These are phyloP conservation scores for Rhagoletis pomonella DNA, from an alignment of 1,140 invertebrate genomes.

Conservation along the genomic window DNA sequence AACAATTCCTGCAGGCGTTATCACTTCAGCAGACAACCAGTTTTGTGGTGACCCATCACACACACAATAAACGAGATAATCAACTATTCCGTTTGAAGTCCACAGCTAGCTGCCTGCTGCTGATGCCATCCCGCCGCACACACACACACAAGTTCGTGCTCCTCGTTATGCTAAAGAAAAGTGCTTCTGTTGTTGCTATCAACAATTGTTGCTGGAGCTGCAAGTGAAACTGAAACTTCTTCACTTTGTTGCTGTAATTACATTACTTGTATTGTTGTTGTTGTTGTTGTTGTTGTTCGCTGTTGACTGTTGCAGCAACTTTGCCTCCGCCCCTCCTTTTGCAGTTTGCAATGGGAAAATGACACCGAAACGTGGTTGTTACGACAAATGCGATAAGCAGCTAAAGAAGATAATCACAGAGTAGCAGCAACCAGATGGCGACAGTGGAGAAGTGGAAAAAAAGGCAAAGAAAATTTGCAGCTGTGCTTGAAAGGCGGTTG, in stretches of 20 bases:
- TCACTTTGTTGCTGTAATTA: conserved; percentile 32
- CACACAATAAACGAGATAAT: conserved; percentile 43
- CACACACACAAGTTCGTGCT: neutral
- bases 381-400: conserved; percentile 36
- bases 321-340: no score
- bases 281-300: neutral
- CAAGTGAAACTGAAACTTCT: conserved; percentile 46
- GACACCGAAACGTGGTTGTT: conserved; percentile 20
- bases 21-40: neutral
- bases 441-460: neutral
- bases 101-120: neutral
- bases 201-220: conserved; percentile 23
- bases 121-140: neutral
- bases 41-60: conserved; percentile 17
- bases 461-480: conserved; percentile 17
- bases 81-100: conserved; percentile 39
- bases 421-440: neutral
- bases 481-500: neutral
- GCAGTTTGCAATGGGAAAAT: neutral
- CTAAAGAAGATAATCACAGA: conserved; percentile 29
- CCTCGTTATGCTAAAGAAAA: neutral
- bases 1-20: neutral
- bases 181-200: conserved; percentile 16
- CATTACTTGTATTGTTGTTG: conserved; percentile 1
- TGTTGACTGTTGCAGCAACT: neutral